Evolutionary conservation across 92 coral and sea anemone genomes (phyloP).

Genomic region (Porites divaricata): DNA sequence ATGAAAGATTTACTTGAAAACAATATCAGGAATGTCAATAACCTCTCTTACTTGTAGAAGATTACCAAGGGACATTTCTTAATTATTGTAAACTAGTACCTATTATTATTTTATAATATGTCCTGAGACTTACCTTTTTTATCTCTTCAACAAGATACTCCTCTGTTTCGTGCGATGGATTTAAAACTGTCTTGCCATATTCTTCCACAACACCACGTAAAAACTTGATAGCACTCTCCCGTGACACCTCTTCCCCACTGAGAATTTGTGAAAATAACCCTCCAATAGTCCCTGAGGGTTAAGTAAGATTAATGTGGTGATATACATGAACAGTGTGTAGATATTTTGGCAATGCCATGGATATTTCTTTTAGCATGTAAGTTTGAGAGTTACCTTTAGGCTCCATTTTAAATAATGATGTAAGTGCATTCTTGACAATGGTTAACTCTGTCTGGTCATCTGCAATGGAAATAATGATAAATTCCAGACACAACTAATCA

Average conservation of each 20-base stretch:
- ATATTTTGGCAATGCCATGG: not conserved
- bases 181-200: constrained; percentile 75
- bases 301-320: not conserved
- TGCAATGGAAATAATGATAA: constrained; percentile 9
- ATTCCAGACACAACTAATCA: too few species aligned
- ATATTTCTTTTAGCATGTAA: not conserved
- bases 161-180: constrained; percentile 83
- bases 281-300: constrained; percentile 79
- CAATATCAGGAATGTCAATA: too few species aligned
- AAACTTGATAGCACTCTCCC: constrained; percentile 95
- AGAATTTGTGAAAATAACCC: constrained; percentile 95
- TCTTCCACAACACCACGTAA: constrained; percentile 70
- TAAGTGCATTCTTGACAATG: constrained; percentile 82
- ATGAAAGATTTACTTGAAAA: too few species aligned
- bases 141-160: constrained; percentile 88
- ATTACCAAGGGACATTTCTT: not conserved
- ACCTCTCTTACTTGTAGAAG: too few species aligned
- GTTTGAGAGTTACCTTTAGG: constrained; percentile 74
- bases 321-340: not conserved
- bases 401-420: constrained; percentile 81
- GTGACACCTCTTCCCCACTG: constrained; percentile 90
- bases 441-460: constrained; percentile 79
- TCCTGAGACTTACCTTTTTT: constrained; percentile 71
- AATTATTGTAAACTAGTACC: too few species aligned
- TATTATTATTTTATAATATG: too few species aligned